These are phyloP conservation scores for Busseola fusca DNA, from an alignment of 2,888 invertebrate species.

Conservation along the genomic window DNA sequence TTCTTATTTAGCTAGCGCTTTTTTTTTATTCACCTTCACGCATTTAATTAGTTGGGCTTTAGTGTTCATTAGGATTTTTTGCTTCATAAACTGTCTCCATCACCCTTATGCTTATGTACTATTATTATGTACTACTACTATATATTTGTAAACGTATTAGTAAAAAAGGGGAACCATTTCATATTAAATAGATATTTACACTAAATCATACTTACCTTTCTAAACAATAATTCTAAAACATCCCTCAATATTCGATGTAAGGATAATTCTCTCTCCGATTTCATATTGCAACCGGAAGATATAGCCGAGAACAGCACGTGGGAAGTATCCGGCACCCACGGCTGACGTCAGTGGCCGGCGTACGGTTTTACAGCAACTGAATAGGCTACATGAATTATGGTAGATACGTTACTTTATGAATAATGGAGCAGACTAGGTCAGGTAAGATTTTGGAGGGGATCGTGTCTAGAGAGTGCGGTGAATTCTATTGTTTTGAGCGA, in stretches of 20 bases:
- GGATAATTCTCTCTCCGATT: conserved; percentile 50
- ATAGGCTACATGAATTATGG: conserved; percentile 53
- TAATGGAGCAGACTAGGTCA: conserved; percentile 49
- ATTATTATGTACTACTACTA: background rate
- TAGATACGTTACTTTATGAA: conserved; percentile 47
- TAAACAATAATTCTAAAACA: conserved; percentile 16
- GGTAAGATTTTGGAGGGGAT: conserved; percentile 13
- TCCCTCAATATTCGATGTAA: conserved; percentile 31
- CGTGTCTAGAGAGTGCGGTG: background rate
- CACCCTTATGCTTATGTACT: background rate
- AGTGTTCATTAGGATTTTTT: background rate
- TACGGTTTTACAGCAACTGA: conserved; percentile 52
- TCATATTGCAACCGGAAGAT: conserved; percentile 57
- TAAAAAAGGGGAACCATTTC: background rate
- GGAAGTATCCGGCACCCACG: conserved; percentile 61
- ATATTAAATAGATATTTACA: background rate
- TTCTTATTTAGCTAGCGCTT: background rate
- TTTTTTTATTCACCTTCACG: no score
- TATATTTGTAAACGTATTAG: background rate
- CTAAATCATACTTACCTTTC: conserved; percentile 1
- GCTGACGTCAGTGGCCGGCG: conserved; percentile 51
- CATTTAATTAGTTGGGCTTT: background rate
- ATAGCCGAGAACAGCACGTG: conserved; percentile 35
- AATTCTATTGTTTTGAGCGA: background rate
- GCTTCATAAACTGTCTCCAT: background rate